Evolutionary conservation across 2,113 vertebrate genomes (phyloP).

Genomic region (Tilapia sparmanii): DNA sequence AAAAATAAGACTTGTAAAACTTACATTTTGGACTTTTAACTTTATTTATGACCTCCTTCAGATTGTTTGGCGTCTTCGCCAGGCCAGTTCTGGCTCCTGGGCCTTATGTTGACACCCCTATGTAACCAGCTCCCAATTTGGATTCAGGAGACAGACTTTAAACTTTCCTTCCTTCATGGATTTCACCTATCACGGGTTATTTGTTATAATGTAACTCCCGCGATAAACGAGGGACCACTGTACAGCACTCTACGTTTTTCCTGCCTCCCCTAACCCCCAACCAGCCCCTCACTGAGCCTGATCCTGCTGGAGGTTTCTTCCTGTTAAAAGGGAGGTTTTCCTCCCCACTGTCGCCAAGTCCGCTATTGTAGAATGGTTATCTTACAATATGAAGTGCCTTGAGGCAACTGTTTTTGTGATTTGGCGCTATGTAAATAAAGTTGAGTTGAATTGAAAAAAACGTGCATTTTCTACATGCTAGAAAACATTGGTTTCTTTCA

Average conservation of each 20-base stretch:
- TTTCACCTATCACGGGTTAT: not conserved
- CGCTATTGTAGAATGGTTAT: not conserved
- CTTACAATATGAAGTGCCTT: not conserved
- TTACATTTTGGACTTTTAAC: not conserved
- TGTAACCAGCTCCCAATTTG: not conserved
- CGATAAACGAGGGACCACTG: not conserved
- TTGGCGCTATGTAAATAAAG: not conserved
- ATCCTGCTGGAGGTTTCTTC: not conserved
- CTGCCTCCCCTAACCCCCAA: not conserved
- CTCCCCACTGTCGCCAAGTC: not conserved
- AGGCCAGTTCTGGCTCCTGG: not conserved
- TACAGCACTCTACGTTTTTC: not conserved
- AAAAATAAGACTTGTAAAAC: not conserved
- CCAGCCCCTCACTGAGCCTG: not conserved
- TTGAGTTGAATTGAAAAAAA: not conserved
- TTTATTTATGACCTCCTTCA: not conserved
- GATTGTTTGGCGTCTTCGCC: not conserved
- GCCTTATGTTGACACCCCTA: not conserved
- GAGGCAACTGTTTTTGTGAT: not conserved
- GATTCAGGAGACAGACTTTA: not conserved
- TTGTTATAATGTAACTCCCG: not conserved
- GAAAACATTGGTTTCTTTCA: not conserved
- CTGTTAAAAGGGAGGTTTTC: not conserved
- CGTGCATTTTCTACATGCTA: fast-evolving
- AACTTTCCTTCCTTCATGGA: not conserved